Evolutionary conservation across 1,140 invertebrate genomes (phyloP), one percentile per base, ranked within the genome.

Genomic region (Calephelis nemesis): DNA sequence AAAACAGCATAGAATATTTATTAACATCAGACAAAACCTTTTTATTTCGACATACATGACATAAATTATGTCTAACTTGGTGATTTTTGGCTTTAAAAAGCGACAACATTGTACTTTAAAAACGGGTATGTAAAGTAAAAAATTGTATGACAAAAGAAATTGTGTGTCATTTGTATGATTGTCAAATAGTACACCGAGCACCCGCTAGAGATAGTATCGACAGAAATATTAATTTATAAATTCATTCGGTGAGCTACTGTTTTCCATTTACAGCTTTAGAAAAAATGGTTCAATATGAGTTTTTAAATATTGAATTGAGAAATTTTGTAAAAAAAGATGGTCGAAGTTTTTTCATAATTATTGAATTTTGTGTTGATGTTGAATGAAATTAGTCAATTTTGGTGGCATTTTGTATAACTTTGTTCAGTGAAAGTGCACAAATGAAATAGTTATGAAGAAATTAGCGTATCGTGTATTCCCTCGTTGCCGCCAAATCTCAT

Each of bases 221-320:
- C 49, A 67, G 64, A 60, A 64, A 58, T 69, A 68, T 68, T 72
- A 71, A 71, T 68, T 60, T 60, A 60, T 60, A 60, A 60, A 60
- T 60, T 40, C 58, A 60, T 42, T 40, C 58, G 58, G 39, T 60
- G 58, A 40, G 58, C 58, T 60, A 60, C 58, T 60, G 58, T 60
- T 60, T 60, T 60, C 39, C 58, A 40, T 60, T 60, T 5, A 40
- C 58, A 1, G n/a, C 12, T 60, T 11, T 40, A n/a, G 40, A n/a
- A 11, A 39, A 60, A 60, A 60, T 7, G 30, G 54, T 58, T 39
- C 30, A 58, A 58, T 12, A 2, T 58, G 54, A 58, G 0, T 58
- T 58, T 58, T 58, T 6, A 42, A 42, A 42, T 7, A 5, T 7
- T 5, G 7, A 4, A 42, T 42, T 42, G n/a, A n/a, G n/a, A n/a